Evolutionary conservation across 2,888 invertebrate genomes (phyloP), one percentile per base, ranked within the genome.

Genomic region (Dastarcus helophoroides): DNA sequence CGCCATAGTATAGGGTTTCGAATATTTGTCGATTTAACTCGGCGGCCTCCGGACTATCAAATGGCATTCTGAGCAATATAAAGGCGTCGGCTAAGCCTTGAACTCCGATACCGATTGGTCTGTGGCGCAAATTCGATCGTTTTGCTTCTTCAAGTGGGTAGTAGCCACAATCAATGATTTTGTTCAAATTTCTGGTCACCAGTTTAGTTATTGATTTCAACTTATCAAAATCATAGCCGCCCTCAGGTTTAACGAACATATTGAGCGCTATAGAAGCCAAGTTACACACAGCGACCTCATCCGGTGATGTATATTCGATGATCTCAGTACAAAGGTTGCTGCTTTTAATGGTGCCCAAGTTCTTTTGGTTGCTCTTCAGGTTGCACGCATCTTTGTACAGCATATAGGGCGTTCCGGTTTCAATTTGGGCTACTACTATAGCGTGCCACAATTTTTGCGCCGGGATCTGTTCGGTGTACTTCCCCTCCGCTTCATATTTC

Each of bases 361-460:
- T 95, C 60, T 97, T 83, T 52, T 99, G 98, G 60, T 98, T 98
- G 36, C 90, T 90, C 64, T 98, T 98, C 2, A 83, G 66, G 56
- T 98, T 98, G 54, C 97, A 95, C 3, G 91, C 76, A 64, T 98
- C 98, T 64, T 91, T 91, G 55, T 89, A 91, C 1, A 90, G 63
- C 90, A 98, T 95, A 58, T 91, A 98, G 0, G 98, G 98, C 3
- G 89, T 91, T 8, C 97, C 98, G 2, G 97, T 97, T 69, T 98
- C 98, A 3, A 91, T 86, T 64, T 95, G 94, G 0, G 94, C 76
- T 54, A 89, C 84, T 38, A 94, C 79, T 38, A 98, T 88, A 22
- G 91, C 88, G 52, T 81, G 81, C 95, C 95, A 98, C 22, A 98
- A 59, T 35, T 80, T 66, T 58, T 89, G 86, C 0, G 98, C 98